A percentile compares a stretch with the other conserved stretches of the same genome.
Evolutionary conservation across 2,797 vertebrate genomes (phyloP).

Genomic region (Glossophaga mutica): DNA sequence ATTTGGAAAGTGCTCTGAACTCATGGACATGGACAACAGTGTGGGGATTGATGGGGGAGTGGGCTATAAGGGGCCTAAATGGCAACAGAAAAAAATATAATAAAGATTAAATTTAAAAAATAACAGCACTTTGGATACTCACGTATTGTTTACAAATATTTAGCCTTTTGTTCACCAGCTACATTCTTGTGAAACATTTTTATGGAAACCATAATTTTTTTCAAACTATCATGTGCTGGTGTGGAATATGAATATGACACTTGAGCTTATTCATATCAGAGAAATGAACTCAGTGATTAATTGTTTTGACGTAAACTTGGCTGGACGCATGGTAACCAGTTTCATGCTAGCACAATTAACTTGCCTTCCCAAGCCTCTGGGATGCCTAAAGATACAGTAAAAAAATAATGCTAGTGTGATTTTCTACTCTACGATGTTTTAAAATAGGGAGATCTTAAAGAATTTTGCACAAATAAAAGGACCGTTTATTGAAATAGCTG

Average conservation of each 20-base stretch:
- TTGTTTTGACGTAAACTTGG: neutral
- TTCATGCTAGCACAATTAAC: neutral
- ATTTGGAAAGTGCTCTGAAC: neutral
- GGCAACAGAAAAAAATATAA: too few species aligned
- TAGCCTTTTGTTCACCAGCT: neutral
- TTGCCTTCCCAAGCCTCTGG: neutral
- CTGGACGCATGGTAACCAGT: neutral
- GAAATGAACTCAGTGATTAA: neutral
- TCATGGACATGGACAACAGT: too few species aligned
- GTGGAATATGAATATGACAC: neutral
- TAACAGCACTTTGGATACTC: neutral
- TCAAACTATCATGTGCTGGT: neutral
- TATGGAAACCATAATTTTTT: neutral
- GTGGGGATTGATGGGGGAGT: too few species aligned
- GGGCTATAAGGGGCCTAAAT: too few species aligned
- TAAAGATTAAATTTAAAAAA: too few species aligned
- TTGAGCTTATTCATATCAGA: neutral
- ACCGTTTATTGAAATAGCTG: neutral
- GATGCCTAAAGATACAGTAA: neutral
- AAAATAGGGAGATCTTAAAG: neutral
- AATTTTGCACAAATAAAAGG: neutral
- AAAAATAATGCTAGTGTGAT: neutral
- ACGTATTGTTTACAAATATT: neutral
- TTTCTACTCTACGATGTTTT: neutral
- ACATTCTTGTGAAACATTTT: neutral